Evolutionary conservation across 2,113 vertebrate species (phyloP).

Genomic region (Uria lomvia): DNA sequence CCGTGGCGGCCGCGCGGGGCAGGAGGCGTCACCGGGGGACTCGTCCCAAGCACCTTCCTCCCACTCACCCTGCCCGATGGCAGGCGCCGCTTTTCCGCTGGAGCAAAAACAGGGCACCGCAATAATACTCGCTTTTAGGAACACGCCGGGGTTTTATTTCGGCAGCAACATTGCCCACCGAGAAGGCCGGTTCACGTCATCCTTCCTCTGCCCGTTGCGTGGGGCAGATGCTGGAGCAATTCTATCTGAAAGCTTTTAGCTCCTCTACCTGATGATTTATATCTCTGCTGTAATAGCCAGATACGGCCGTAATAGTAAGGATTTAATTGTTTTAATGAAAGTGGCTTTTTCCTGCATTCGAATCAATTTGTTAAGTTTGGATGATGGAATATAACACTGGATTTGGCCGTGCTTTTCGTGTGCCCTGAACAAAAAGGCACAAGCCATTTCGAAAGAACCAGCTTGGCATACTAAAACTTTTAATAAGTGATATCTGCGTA

Average conservation of each 20-base stretch:
- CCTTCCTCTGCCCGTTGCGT: background rate
- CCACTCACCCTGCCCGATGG: background rate
- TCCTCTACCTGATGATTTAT: constrained; percentile 30
- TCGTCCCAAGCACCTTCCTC: background rate
- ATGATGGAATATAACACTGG: background rate
- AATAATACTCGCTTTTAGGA: background rate
- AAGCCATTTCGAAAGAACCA: background rate
- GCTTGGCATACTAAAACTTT: background rate
- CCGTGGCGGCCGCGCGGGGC: rapidly evolving
- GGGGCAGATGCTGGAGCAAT: background rate
- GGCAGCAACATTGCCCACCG: rapidly evolving
- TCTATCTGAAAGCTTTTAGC: constrained; percentile 26
- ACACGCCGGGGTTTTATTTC: background rate
- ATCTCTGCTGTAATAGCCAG: background rate
- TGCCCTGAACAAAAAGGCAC: background rate
- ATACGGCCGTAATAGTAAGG: background rate
- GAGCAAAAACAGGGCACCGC: background rate
- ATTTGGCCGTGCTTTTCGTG: background rate
- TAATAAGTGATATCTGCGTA: background rate
- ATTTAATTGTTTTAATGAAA: constrained; percentile 54
- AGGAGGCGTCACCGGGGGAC: background rate
- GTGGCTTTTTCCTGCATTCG: background rate
- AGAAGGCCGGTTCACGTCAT: rapidly evolving
- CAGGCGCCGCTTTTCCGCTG: background rate
- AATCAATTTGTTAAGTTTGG: constrained; percentile 12